Evolutionary conservation across 2,888 invertebrate genomes (phyloP), one percentile per base, ranked within the genome.

Genomic region (Sesamia inferens): DNA sequence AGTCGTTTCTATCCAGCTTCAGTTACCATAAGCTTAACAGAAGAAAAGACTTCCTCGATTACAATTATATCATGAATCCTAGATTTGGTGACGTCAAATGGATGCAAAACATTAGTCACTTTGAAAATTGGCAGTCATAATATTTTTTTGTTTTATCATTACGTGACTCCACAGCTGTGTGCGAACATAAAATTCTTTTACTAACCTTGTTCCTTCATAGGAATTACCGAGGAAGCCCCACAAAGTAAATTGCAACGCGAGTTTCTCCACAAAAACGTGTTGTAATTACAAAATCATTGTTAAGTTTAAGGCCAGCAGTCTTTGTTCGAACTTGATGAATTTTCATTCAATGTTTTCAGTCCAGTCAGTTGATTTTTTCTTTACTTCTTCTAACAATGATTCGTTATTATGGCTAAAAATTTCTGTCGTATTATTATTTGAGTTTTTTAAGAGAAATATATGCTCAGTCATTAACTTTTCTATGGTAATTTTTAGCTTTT

Each of bases 201-300:
- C n/a, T 16, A 66, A 70, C 59, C 67, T 70, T 67, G n/a, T 58
- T 79, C 73, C 59, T 61, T 62, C 51, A 19, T 54, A 42, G 47
- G 71, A 67, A 70, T 76, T 76, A 67, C 65, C n/a, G 14, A 48
- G 48, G 83, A 80, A 83, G 71, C 71, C 76, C 57, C 42, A 68
- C 78, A 74, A 71, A 75, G 51, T 69, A 67, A 31, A 42, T 61
- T 63, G 63, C 70, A 67, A 67, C 65, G 59, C 61, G 74, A 76
- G 59, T 63, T 69, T 31, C 62, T 44, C 11, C 59, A 66, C 65
- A 76, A 84, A 85, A 83, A 78, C 72, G 79, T 85, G 82, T 76
- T 88, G 88, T 88, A 90, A 90, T 90, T 88, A 88, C 82, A 58
- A 83, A 81, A 83, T 84, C 83, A 87, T 90, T 89, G 89, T 90